Base-by-base conservation (phyloP, 2,888 invertebrate genomes). In the Oxyteleia sp. region DNA sequence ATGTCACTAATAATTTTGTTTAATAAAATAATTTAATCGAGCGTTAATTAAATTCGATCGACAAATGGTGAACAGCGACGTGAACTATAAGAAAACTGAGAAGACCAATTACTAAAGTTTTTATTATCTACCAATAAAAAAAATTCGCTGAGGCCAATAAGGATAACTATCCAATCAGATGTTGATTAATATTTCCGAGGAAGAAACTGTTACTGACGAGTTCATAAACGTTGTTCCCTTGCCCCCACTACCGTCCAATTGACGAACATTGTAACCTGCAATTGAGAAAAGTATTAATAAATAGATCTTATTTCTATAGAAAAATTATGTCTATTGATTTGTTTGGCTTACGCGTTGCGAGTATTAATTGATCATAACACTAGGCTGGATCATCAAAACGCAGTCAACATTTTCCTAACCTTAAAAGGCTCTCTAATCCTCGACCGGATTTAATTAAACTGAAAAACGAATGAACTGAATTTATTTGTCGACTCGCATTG, bases 1-100 rank as follows among this genome's bases (percentile, higher is more conserved):
- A n/a, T n/a, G n/a, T n/a, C n/a, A n/a, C n/a, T n/a, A n/a, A n/a
- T n/a, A n/a, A n/a, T n/a, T n/a, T n/a, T n/a, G n/a, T n/a, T n/a
- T n/a, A n/a, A n/a, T n/a, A n/a, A n/a, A n/a, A n/a, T n/a, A n/a
- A n/a, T n/a, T n/a, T n/a, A n/a, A 69, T 69, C 55, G 43, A 18
- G 2, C 29, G 32, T 29, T 69, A 69, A 76, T 51, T 59, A 59
- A 76, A 66, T 59, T 59, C 59, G 66, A 76, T 76, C 68, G 76
- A 76, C 63, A 63, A 74, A 55, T 32, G 49, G 41, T 38, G 32
- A 18, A 35, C 61, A 38, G 41, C 16, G 59, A 53, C 59, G 26
- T 51, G 61, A 43, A 61, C 43, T 51, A 41, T 61, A 26, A 51
- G 59, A 59, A 59, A 23, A 49, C 7, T 38, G 18, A 47, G 57